phyloP scores from a whole-genome alignment of 2,797 vertebrate genomes.

The Phalanger gymnotis region DNA sequence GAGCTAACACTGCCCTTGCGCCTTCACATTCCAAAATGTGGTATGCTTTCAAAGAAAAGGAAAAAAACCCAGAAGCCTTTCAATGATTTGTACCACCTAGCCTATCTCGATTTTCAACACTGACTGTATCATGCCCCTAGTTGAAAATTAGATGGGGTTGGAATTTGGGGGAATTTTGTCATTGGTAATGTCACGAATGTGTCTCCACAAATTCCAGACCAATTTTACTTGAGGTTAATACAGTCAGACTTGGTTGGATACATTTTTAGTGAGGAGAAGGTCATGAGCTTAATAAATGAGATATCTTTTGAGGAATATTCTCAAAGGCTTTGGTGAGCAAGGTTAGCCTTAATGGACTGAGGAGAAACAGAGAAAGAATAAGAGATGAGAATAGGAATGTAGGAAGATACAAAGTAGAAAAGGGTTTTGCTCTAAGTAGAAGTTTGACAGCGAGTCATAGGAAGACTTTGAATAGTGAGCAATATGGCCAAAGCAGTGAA shows the following conservation, averaged over 20 bases:
- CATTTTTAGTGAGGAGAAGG: not conserved
- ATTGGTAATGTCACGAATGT: not conserved
- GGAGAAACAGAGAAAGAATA: not conserved
- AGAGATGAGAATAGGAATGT: not conserved
- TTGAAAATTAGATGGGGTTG: not conserved
- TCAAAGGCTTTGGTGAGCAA: not conserved
- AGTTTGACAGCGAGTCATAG: not conserved
- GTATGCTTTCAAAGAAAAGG: not conserved
- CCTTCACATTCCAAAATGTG: not conserved
- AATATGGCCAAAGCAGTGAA: not conserved
- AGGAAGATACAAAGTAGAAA: not conserved
- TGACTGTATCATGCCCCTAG: not conserved
- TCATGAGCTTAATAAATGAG: not conserved
- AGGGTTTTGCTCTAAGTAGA: not conserved
- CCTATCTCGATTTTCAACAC: not conserved
- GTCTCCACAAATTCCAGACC: not conserved
- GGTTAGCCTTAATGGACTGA: not conserved
- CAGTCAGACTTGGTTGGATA: not conserved
- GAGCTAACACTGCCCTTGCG: not conserved
- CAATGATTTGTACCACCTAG: not conserved
- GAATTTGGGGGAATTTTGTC: not conserved
- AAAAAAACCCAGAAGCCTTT: not conserved
- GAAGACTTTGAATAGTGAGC: not conserved
- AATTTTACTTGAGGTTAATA: not conserved
- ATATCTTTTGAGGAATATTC: not conserved